phyloP scores from a whole-genome alignment of 2,888 invertebrate species.

The Eurytoma adleriae region DNA sequence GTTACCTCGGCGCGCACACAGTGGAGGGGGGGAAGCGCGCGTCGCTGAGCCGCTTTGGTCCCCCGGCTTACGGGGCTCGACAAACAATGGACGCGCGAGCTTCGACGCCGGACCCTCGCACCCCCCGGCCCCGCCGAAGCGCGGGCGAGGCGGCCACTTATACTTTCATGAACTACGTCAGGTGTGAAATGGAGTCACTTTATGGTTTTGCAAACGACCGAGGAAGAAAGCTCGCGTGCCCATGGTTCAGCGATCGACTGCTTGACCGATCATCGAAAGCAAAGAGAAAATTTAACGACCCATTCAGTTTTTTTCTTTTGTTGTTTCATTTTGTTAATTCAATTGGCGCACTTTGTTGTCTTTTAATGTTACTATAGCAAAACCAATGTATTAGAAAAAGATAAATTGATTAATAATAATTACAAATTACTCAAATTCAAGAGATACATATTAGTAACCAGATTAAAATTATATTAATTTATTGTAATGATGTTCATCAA shows the following conservation, averaged over 20 bases:
- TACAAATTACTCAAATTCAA: too few species aligned
- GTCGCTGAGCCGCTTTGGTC: conserved; percentile 32
- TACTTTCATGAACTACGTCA: conserved; percentile 55
- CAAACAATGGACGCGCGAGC: conserved; percentile 51
- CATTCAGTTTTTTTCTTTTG: background rate
- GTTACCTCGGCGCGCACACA: conserved; percentile 10
- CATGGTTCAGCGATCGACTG: background rate
- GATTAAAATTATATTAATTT: too few species aligned
- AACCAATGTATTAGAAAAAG: too few species aligned
- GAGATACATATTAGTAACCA: too few species aligned
- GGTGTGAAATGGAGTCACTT: conserved; percentile 53
- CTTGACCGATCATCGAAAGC: background rate
- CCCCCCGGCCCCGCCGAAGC: background rate
- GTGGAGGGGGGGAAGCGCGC: background rate
- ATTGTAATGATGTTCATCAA: too few species aligned
- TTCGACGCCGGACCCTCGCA: conserved; percentile 36
- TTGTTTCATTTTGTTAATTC: background rate
- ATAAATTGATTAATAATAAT: too few species aligned
- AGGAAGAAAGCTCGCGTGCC: background rate
- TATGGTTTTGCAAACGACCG: conserved; percentile 46
- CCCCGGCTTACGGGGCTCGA: conserved; percentile 29
- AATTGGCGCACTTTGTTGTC: background rate
- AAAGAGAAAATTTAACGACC: background rate
- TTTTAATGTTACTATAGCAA: too few species aligned
- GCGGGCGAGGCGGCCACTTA: conserved; percentile 14